A percentile compares a stretch with the other conserved stretches of the same genome.
Conservation (phyloP, 2,113 vertebrate genomes). For the Archocentrus centrarchus region DNA sequence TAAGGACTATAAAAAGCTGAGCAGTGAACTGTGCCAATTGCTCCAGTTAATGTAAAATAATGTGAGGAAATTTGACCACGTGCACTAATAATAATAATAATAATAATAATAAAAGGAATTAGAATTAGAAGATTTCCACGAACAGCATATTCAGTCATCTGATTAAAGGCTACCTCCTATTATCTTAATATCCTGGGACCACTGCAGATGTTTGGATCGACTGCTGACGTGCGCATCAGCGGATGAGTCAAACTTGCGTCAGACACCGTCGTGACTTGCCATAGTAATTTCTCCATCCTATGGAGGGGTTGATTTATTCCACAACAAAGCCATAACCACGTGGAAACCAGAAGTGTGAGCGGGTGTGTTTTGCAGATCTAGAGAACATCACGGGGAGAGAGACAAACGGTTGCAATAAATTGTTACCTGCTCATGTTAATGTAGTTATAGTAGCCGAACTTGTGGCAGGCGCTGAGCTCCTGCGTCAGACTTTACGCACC, state of each 20-base stretch:
- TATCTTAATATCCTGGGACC: constrained; percentile 36
- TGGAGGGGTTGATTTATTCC: constrained; percentile 26
- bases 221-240: constrained; percentile 74
- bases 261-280: constrained; percentile 77
- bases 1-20: background rate
- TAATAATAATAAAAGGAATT: background rate
- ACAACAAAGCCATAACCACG: constrained; percentile 61
- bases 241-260: constrained; percentile 83
- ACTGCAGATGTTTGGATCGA: constrained; percentile 66
- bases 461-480: constrained; percentile 56
- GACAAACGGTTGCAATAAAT: background rate
- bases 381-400: background rate
- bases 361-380: background rate
- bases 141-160: background rate
- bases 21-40: background rate
- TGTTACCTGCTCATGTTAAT: constrained; percentile 18
- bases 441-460: constrained; percentile 45
- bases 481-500: constrained; percentile 78
- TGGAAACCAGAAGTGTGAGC: constrained; percentile 41
- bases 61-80: background rate
- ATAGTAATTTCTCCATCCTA: constrained; percentile 65
- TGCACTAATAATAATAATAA: background rate
- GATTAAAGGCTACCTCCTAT: constrained; percentile 1
- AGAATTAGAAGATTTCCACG: background rate
- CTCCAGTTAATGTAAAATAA: background rate